These are phyloP conservation scores for Ailurus styani DNA, from an alignment of 2,113 vertebrate species.

Conservation along the genomic window DNA sequence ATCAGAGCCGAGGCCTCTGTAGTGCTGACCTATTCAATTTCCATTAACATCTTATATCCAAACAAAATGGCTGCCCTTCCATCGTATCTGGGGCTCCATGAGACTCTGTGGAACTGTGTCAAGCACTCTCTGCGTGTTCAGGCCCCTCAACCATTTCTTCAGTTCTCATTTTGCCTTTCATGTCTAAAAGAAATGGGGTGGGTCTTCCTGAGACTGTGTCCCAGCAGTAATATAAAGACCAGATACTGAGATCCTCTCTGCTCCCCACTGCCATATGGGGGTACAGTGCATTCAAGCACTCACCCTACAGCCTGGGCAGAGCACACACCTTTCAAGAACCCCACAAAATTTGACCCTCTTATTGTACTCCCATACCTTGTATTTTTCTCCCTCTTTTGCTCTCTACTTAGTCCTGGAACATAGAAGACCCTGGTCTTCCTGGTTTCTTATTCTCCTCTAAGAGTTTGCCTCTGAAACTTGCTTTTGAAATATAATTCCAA, in stretches of 20 bases:
- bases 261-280: background rate
- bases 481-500: background rate
- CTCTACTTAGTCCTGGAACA: background rate
- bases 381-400: background rate
- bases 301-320: background rate
- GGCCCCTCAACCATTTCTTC: background rate
- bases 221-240: background rate
- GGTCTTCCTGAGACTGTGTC: background rate
- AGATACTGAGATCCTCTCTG: background rate
- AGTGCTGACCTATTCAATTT: background rate
- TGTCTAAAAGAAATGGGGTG: background rate
- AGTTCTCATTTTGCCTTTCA: background rate
- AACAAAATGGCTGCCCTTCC: background rate
- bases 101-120: background rate
- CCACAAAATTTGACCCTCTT: background rate
- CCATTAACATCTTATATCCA: background rate
- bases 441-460: background rate
- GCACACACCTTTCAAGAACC: background rate
- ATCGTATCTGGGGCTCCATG: background rate
- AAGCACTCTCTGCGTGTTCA: background rate
- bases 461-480: background rate
- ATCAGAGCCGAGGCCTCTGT: background rate
- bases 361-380: background rate
- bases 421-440: background rate
- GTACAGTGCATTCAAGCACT: background rate